Percentiles rank a stretch among this genome's conserved stretches.
phyloP scores from a whole-genome alignment of 2,797 vertebrate species.

The Lepilemur septentrionalis region DNA sequence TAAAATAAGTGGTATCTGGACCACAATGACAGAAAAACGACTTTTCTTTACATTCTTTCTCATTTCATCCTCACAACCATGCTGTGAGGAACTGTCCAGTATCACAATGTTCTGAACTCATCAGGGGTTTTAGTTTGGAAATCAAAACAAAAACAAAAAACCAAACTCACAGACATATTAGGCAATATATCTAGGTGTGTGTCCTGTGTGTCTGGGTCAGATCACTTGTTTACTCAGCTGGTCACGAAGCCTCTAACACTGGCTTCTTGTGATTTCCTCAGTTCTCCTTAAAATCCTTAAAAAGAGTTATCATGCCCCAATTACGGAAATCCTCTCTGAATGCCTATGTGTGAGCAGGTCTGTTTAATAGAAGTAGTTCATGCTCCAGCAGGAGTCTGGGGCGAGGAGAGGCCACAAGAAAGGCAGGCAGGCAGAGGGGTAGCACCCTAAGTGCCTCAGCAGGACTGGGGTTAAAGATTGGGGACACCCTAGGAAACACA shows the following conservation, averaged over 20 bases:
- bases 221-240: neutral
- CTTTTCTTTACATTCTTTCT: neutral
- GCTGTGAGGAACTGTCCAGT: neutral
- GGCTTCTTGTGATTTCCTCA: neutral
- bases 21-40: neutral
- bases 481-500: rapidly evolving
- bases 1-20: neutral
- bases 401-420: neutral
- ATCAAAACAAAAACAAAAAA: neutral
- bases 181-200: neutral
- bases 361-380: neutral
- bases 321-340: neutral
- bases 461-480: neutral
- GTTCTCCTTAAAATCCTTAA: neutral
- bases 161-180: neutral
- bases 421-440: neutral
- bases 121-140: neutral
- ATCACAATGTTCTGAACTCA: neutral
- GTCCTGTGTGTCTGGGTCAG: neutral
- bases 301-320: neutral
- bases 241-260: neutral
- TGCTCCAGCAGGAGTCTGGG: neutral
- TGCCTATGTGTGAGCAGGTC: neutral
- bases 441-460: rapidly evolving
- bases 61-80: neutral